These are phyloP conservation scores for Thereva unica DNA, from an alignment of 2,888 invertebrate genomes.

Conservation along the genomic window DNA sequence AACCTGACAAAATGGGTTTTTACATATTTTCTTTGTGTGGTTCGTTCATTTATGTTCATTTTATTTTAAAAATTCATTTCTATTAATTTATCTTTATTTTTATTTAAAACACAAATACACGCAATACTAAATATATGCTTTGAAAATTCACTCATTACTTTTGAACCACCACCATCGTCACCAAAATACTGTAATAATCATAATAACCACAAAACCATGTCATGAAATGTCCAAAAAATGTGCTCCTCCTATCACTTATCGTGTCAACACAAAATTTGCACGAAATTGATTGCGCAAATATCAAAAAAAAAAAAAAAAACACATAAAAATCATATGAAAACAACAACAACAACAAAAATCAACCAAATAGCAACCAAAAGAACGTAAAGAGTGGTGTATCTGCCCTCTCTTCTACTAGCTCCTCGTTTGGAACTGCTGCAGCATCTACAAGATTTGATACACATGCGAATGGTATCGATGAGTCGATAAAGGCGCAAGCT, in stretches of 20 bases:
- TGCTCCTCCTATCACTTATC: not conserved
- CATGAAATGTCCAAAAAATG: conserved; percentile 29
- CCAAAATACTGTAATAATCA: not conserved
- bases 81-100: conserved; percentile 7
- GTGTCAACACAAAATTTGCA: conserved; percentile 38
- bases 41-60: too few species aligned
- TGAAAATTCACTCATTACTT: conserved; percentile 8
- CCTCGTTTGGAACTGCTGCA: conserved; percentile 83
- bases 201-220: conserved; percentile 39
- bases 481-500: conserved; percentile 80
- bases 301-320: conserved; percentile 31
- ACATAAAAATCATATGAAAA: conserved; percentile 39
- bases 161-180: conserved; percentile 1
- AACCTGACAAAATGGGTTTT: not conserved
- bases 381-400: conserved; percentile 88
- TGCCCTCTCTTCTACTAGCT: conserved; percentile 84
- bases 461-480: conserved; percentile 78
- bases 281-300: conserved; percentile 41
- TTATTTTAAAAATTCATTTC: too few species aligned
- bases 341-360: conserved; percentile 43
- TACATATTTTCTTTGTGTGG: too few species aligned
- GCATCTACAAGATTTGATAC: conserved; percentile 72
- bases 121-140: conserved; percentile 3
- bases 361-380: conserved; percentile 74
- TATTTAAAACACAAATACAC: conserved; percentile 7